Base-by-base conservation (phyloP, 1,140 invertebrate species). In the Cardiocondyla obscurior region DNA sequence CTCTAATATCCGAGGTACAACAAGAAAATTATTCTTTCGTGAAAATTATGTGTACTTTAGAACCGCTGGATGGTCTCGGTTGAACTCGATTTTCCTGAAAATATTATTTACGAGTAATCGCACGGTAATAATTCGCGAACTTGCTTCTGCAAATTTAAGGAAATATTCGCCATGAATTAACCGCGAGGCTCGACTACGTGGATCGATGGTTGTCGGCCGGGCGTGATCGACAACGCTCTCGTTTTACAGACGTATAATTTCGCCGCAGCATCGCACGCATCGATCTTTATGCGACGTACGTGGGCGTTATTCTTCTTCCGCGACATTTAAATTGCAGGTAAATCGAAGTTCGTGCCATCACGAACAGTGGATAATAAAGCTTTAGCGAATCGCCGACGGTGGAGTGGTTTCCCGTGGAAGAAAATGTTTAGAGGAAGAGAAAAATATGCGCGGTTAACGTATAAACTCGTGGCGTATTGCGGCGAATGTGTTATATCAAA, bases 381-480 rank as follows among this genome's bases (percentile, higher is more conserved):
- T 76, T 6, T 2, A n/a, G 2, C 19, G 8, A 49, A 74, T 44
- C 53, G 57, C 4, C 4, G 12, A 60, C 6, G 14, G n/a, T n/a
- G 36, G 44, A 65, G 30, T 16, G 30, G 33, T 77, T 65, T 76
- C 14, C 62, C 19, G 0, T 22, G 1, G 42, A 22, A 74, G 28
- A 58, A 65, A n/a, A n/a, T n/a, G n/a, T n/a, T n/a, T n/a, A 28
- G 46, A 57, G 3, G 0, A 36, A 53, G 1, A 65, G 30, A 16
- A 3, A 39, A 57, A 65, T 46, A 67, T 49, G 65, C 19, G 16
- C 6, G 39, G 28, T 53, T 58, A 65, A 77, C 69, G 64, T 39
- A 65, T 36, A 58, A 87, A 79, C 30, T 60, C 62, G 30, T 46
- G n/a, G 6, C 77, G 44, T 85, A 67, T 16, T n/a, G 22, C 10